These are phyloP conservation scores for Lepidocyrtinus sp. DNA, from an alignment of 2,888 invertebrate genomes.

Conservation along the genomic window DNA sequence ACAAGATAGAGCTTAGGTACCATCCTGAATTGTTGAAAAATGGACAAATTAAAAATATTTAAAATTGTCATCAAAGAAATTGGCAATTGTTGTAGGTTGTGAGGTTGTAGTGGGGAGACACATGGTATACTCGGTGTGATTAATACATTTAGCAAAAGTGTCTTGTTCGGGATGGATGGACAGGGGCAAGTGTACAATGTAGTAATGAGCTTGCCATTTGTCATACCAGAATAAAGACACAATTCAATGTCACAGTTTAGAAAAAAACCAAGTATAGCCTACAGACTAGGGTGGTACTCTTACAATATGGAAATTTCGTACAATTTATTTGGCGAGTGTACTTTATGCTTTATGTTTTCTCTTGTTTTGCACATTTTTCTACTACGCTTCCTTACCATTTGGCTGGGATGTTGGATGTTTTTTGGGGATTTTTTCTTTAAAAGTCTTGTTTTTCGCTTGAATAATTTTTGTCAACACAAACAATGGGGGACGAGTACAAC, in stretches of 20 bases:
- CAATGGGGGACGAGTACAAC: conserved; percentile 53
- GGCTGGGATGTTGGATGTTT: not conserved
- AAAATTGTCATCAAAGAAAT: too few species aligned
- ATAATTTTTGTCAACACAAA: conserved; percentile 61
- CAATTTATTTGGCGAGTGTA: not conserved
- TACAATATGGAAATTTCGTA: conserved; percentile 11
- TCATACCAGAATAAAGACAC: not conserved
- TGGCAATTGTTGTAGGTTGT: not conserved
- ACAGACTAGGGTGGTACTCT: not conserved
- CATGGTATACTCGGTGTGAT: too few species aligned
- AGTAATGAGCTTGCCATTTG: not conserved
- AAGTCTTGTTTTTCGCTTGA: conserved; percentile 47
- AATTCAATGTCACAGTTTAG: not conserved
- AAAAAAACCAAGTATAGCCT: too few species aligned
- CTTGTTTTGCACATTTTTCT: not conserved
- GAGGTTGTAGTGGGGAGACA: not conserved
- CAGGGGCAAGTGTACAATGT: not conserved
- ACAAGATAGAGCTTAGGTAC: too few species aligned
- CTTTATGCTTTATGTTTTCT: not conserved
- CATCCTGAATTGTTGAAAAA: too few species aligned
- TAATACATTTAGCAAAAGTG: not conserved
- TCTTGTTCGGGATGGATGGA: not conserved
- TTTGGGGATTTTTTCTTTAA: conserved; percentile 18
- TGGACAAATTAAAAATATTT: too few species aligned
- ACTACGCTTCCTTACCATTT: not conserved